Base-by-base conservation (phyloP, 2,888 invertebrate species). In the Sarcophaga subvicina region DNA sequence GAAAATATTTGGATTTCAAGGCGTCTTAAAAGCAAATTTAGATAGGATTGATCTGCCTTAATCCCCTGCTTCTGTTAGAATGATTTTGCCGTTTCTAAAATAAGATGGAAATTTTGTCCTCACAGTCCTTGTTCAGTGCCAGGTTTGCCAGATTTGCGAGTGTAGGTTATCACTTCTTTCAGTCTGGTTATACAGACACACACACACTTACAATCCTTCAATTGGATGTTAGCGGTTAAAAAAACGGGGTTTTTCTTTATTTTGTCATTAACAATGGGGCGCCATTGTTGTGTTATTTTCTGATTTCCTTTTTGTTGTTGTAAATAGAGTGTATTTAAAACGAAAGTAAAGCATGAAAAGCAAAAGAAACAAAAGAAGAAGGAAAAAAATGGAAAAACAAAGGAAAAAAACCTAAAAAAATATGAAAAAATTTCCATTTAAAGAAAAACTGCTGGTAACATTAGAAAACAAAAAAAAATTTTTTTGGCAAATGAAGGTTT, bases 151-250 rank as follows among this genome's bases (percentile, higher is more conserved):
- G 27, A 0, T 37, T 37, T 10, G 8, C 37, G 2, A 37, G 37
- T 37, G 37, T 37, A 8, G 37, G 10, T 2, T 37, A 37, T 37
- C 2, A 37, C 8, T 37, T 10, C 10, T 37, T 37, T 37, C 10
- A 10, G 37, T 37, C 3, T 8, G 37, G 37, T 10, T 37, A 37
- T 37, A 37, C 6, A 37, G 1, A 37, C 37, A 37, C 37, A 37
- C 6, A 37, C 37, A 37, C 27, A 27, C 5, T 27, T 1, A 37
- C 37, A 37, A 37, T 37, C 10, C 37, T 54, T 54, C 75, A 63
- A 82, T 37, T 60, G 54, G n/a, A 17, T 73, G 66, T 64, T 47
- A 49, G 72, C 6, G 72, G 66, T 73, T 79, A 60, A 60, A 4
- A 20, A n/a, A 12, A 59, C 14, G 22, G 11, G 60, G 8, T 25